Evolutionary conservation across 2,888 invertebrate species (phyloP).

Genomic region (Micoletzkya japonica): DNA sequence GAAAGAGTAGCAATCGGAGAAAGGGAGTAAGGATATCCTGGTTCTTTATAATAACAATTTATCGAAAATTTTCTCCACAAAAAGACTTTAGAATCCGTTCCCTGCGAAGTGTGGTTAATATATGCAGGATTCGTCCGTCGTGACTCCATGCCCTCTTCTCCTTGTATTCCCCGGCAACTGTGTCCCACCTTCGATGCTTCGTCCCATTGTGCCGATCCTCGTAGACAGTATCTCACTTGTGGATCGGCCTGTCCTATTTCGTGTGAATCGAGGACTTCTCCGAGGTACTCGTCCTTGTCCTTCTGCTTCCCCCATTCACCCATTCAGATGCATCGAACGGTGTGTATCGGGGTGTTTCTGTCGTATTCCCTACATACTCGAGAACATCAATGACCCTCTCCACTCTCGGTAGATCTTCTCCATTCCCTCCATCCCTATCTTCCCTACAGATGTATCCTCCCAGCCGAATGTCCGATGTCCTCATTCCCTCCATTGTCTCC

Average conservation of each 20-base stretch:
- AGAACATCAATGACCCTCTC: constrained; percentile 45
- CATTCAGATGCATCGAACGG: constrained; percentile 38
- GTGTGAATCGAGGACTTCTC: constrained; percentile 42
- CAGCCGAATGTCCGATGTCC: constrained; percentile 39
- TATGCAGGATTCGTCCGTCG: constrained; percentile 45
- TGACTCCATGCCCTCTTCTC: constrained; percentile 39
- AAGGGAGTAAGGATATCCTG: too few species aligned
- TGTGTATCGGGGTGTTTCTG: constrained; percentile 52
- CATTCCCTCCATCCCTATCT: not conserved
- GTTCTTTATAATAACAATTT: too few species aligned
- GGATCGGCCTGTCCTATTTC: constrained; percentile 50
- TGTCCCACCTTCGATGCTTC: constrained; percentile 45
- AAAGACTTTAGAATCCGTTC: not conserved
- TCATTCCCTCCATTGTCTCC: constrained; percentile 20
- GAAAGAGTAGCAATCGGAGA: too few species aligned
- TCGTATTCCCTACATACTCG: constrained; percentile 45
- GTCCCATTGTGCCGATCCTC: constrained; percentile 42
- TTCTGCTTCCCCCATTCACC: too few species aligned
- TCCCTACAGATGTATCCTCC: constrained; percentile 38
- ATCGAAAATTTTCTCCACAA: too few species aligned
- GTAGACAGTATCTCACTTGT: constrained; percentile 46
- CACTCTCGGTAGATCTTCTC: constrained; percentile 35
- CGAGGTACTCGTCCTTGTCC: constrained; percentile 29
- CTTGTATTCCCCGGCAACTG: constrained; percentile 39
- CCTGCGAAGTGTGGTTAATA: too few species aligned